phyloP scores from a whole-genome alignment of 64 coral and sea anemone genomes.

The Trachythela sp. region DNA sequence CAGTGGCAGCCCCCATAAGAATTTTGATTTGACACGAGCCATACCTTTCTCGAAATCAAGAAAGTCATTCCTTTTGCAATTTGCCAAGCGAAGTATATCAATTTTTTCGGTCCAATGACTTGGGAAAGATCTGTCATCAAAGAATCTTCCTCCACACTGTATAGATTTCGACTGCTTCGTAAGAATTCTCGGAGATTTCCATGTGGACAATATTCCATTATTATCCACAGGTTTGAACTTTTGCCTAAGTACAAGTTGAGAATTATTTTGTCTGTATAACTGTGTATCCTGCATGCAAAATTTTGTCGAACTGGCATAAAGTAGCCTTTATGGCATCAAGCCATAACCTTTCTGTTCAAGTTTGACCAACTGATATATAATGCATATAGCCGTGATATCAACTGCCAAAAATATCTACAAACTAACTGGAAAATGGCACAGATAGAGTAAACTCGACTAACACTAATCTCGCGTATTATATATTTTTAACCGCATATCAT shows the following conservation, averaged over 20 bases:
- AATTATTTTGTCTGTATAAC: neutral
- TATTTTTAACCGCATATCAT: neutral
- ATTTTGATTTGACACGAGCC: no score
- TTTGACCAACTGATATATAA: no score
- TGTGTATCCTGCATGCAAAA: neutral
- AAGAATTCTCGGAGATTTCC: conserved; percentile 11
- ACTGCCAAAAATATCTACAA: no score
- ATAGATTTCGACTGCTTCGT: neutral
- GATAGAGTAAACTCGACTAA: neutral
- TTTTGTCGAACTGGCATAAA: neutral
- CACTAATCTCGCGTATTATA: neutral
- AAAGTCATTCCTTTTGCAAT: conserved; percentile 12
- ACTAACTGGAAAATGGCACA: no score
- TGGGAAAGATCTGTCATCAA: neutral
- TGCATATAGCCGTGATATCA: no score
- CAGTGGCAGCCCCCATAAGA: no score
- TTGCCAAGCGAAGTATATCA: neutral
- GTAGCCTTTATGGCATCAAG: no score
- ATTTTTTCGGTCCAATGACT: neutral
- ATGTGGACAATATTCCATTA: conserved; percentile 10
- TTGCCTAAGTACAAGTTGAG: neutral
- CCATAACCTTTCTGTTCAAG: no score
- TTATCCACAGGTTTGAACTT: conserved; percentile 15
- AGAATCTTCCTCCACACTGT: neutral
- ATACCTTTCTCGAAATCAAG: neutral